Conservation (phyloP, 2,888 invertebrate genomes). For the Myathropa florea region DNA sequence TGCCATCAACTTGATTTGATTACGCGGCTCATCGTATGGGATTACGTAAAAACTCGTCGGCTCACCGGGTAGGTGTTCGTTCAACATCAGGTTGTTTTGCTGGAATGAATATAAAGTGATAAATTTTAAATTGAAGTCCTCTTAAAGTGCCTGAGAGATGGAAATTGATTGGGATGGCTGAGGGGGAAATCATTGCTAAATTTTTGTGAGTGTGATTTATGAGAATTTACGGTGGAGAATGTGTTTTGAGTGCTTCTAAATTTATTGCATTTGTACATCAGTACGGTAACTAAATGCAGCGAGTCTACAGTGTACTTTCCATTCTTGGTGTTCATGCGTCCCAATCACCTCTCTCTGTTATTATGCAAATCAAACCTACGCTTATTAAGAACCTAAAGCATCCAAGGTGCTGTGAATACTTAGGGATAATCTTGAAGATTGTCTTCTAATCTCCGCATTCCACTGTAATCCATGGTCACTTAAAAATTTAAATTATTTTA, state of each 20-base stretch:
- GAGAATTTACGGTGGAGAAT: not conserved
- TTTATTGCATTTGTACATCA: not conserved
- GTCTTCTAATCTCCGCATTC: not conserved
- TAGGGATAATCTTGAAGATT: not conserved
- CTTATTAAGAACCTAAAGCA: too few species aligned
- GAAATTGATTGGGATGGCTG: not conserved
- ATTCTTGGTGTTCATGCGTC: too few species aligned
- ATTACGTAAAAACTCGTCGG: slow-evolving; percentile 97
- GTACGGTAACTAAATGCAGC: not conserved
- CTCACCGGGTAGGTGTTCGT: slow-evolving; percentile 96
- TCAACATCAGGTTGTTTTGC: slow-evolving; percentile 98
- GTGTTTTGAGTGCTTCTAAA: not conserved
- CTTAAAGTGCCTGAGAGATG: not conserved
- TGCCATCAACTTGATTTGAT: slow-evolving; percentile 88
- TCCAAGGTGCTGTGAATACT: too few species aligned
- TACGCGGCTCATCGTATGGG: slow-evolving; percentile 96
- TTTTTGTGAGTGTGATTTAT: not conserved
- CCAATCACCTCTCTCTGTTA: too few species aligned
- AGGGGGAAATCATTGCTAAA: not conserved
- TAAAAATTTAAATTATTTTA: not conserved
- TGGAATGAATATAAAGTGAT: slow-evolving; percentile 77
- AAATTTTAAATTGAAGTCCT: slow-evolving; percentile 10
- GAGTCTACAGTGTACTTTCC: too few species aligned
- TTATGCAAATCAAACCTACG: too few species aligned
- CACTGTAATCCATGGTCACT: not conserved